These are phyloP conservation scores for Lycaon pictus DNA, from an alignment of 2,113 vertebrate genomes.

Conservation along the genomic window DNA sequence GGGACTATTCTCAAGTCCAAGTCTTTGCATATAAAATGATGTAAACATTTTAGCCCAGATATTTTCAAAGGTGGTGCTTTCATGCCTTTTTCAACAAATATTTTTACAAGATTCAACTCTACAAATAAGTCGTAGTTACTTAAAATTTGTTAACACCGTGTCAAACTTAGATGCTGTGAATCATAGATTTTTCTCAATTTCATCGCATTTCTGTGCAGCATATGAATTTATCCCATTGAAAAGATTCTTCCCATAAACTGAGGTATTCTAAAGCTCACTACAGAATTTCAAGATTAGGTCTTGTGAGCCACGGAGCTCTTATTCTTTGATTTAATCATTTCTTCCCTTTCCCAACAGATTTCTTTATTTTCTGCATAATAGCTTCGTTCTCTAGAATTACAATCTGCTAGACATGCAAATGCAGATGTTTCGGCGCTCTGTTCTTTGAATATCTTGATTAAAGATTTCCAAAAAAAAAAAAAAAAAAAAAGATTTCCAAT, in stretches of 20 bases:
- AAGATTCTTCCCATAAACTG: background rate
- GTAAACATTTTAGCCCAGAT: background rate
- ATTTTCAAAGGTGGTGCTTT: background rate
- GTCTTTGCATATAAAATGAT: background rate
- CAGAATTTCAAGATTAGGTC: background rate
- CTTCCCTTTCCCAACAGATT: background rate
- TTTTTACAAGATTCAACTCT: background rate
- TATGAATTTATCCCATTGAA: background rate
- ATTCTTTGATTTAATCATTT: background rate
- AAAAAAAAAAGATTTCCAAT: background rate
- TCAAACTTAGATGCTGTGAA: background rate
- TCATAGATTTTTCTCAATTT: background rate
- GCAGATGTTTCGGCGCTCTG: fast-evolving
- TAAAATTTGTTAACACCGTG: background rate
- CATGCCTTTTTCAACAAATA: background rate
- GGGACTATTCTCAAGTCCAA: background rate
- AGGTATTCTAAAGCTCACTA: background rate
- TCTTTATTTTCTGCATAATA: background rate
- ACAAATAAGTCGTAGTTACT: background rate
- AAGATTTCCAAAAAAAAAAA: background rate
- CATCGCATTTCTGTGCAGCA: background rate
- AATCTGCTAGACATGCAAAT: background rate
- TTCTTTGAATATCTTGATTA: background rate
- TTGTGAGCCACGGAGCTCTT: background rate
- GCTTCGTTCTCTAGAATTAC: background rate